These are phyloP conservation scores for Drosophila ananassae DNA, from an alignment of 1,140 invertebrate genomes.

Conservation along the genomic window DNA sequence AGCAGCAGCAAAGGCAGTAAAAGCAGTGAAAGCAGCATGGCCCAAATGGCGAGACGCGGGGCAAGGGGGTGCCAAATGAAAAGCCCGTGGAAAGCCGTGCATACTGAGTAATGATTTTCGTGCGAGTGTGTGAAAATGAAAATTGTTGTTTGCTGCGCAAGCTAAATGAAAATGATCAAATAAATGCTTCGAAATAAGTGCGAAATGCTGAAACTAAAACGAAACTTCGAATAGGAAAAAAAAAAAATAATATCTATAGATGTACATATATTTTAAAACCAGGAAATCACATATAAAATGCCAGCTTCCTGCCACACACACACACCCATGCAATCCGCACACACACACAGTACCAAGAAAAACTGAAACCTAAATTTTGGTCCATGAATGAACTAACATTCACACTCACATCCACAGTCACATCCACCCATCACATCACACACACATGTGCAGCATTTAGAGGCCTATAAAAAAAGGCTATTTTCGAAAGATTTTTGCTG, in stretches of 20 bases:
- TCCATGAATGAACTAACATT: slow-evolving; percentile 77
- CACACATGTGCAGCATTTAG: slow-evolving; percentile 56
- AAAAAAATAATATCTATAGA: not conserved
- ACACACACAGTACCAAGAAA: slow-evolving; percentile 43
- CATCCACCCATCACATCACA: slow-evolving; percentile 9
- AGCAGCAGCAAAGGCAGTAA: slow-evolving; percentile 16
- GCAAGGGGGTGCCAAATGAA: slow-evolving; percentile 51
- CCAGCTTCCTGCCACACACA: slow-evolving; percentile 28
- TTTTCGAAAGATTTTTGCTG: slow-evolving; percentile 67
- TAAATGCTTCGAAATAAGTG: not conserved
- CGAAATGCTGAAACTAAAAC: slow-evolving; percentile 15
- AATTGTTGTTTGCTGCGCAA: slow-evolving; percentile 50
- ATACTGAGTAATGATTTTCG: slow-evolving; percentile 76
- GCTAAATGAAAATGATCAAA: slow-evolving; percentile 18
- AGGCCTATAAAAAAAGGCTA: slow-evolving; percentile 65
- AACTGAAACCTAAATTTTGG: slow-evolving; percentile 48
- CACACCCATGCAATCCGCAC: slow-evolving; percentile 21
- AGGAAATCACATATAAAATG: slow-evolving; percentile 41
- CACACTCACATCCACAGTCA: slow-evolving; percentile 31
- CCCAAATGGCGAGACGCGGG: slow-evolving; percentile 44
- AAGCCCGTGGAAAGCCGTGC: slow-evolving; percentile 67
- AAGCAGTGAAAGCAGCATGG: slow-evolving; percentile 36
- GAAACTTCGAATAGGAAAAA: slow-evolving; percentile 10
- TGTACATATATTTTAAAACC: slow-evolving; percentile 12
- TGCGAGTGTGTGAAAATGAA: slow-evolving; percentile 62